These are phyloP conservation scores for Drosophila gaucha DNA, from an alignment of 2,888 invertebrate species.

Conservation along the genomic window DNA sequence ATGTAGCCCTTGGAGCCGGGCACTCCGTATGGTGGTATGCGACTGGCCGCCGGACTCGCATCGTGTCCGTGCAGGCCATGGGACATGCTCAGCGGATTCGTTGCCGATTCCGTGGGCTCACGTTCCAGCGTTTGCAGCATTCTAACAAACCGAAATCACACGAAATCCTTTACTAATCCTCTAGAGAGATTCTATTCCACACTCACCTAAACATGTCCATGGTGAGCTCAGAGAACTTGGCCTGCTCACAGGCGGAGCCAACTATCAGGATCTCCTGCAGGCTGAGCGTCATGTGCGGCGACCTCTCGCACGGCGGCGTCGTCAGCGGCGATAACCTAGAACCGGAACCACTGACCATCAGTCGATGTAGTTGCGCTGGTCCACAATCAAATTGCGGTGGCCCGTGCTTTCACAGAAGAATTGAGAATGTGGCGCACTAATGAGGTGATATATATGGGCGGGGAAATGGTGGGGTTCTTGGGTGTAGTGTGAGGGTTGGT, in stretches of 20 bases:
- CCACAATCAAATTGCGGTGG: constrained; percentile 82
- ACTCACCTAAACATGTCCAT: constrained; percentile 94
- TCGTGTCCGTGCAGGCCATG: constrained; percentile 85
- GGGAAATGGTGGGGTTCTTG: constrained; percentile 18
- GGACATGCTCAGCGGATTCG: constrained; percentile 87
- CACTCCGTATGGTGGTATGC: constrained; percentile 86
- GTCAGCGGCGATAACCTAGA: constrained; percentile 92
- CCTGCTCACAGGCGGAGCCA: constrained; percentile 96
- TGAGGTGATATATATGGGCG: constrained; percentile 67
- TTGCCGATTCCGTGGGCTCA: constrained; percentile 93
- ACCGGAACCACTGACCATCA: constrained; percentile 85
- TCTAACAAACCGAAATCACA: constrained; percentile 85
- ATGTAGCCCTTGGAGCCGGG: constrained; percentile 86
- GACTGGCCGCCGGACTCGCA: constrained; percentile 85
- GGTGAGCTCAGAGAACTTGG: constrained; percentile 97
- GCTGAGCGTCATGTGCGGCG: constrained; percentile 93
- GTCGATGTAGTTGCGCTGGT: constrained; percentile 84
- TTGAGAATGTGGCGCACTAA: constrained; percentile 84
- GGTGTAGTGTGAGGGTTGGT: constrained; percentile 33
- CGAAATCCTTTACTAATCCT: neutral
- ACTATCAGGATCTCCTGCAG: constrained; percentile 97
- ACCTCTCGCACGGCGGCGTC: constrained; percentile 94
- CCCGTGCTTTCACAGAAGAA: constrained; percentile 86
- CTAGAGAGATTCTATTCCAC: neutral
- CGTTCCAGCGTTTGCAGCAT: constrained; percentile 97